Evolutionary conservation across 2,113 vertebrate species (phyloP).

Genomic region (Gobiocypris rarus): DNA sequence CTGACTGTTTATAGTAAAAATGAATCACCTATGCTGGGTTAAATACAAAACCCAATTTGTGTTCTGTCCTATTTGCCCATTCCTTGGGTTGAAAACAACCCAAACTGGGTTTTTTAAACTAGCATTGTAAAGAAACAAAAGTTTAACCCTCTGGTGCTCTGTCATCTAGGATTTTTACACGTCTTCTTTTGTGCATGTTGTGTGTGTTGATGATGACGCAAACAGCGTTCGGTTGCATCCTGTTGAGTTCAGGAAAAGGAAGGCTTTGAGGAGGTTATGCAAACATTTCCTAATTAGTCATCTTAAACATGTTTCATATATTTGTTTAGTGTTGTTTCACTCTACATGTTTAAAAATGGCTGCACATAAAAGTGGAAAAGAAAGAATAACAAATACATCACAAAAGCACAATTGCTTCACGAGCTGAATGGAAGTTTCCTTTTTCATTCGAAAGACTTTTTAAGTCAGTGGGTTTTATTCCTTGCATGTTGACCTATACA

Average conservation of each 20-base stretch:
- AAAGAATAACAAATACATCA: neutral
- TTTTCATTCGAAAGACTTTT: neutral
- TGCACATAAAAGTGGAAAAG: neutral
- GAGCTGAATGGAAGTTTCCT: neutral
- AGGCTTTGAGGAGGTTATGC: neutral
- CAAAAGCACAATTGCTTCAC: neutral
- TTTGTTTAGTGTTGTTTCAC: neutral
- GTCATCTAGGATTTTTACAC: neutral
- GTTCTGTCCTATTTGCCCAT: too few species aligned
- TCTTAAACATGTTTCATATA: neutral
- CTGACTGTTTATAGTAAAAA: too few species aligned
- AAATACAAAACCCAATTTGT: too few species aligned
- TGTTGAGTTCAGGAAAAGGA: slow-evolving; percentile 35
- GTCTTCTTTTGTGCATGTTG: neutral
- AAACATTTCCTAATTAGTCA: slow-evolving; percentile 34
- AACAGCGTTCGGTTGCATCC: slow-evolving; percentile 13
- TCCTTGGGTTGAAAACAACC: too few species aligned
- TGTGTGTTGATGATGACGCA: slow-evolving; percentile 9
- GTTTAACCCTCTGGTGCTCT: too few species aligned
- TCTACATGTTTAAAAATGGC: neutral
- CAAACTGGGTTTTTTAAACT: too few species aligned
- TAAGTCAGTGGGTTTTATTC: neutral
- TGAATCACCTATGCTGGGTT: too few species aligned
- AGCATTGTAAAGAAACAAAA: too few species aligned
- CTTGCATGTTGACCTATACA: neutral